A percentile compares a stretch with the other conserved stretches of the same genome.
phyloP scores from a whole-genome alignment of 2,797 vertebrate species.

The Toxotes lorentzi region DNA sequence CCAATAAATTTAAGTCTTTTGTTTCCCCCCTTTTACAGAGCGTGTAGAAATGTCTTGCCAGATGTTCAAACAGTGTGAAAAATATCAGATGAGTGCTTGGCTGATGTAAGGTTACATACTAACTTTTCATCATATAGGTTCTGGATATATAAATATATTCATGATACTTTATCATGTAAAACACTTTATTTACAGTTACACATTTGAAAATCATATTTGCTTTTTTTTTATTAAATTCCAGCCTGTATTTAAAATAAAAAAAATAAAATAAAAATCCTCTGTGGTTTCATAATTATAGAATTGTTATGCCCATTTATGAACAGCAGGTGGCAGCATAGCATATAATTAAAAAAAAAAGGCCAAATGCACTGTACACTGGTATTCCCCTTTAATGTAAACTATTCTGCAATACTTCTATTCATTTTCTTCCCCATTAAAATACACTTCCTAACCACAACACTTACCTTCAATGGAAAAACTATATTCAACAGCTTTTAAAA shows the following conservation, averaged over 20 bases:
- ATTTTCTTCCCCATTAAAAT: neutral
- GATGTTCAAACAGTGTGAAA: neutral
- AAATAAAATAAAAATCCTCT: neutral
- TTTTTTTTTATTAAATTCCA: neutral
- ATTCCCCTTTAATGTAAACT: neutral
- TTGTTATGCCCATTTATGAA: conserved; percentile 20
- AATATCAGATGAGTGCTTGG: neutral
- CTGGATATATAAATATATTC: neutral
- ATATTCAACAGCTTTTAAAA: neutral
- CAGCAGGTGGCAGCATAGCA: conserved; percentile 75
- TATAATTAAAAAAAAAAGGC: conserved; percentile 31
- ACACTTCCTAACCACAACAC: no score
- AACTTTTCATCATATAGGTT: neutral
- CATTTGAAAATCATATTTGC: neutral
- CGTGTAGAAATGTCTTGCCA: neutral
- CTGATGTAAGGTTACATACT: conserved; percentile 31
- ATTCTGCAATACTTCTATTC: neutral
- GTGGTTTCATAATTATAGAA: neutral
- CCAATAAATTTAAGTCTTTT: neutral
- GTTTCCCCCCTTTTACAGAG: neutral
- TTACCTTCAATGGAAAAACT: neutral
- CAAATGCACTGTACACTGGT: neutral
- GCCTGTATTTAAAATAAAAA: neutral
- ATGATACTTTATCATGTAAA: neutral
- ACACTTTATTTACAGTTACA: neutral